Percentiles rank a stretch among this genome's conserved stretches.
phyloP scores from a whole-genome alignment of 35 echinoderm and acorn worm genomes.

The Apostichopus parvimensis region DNA sequence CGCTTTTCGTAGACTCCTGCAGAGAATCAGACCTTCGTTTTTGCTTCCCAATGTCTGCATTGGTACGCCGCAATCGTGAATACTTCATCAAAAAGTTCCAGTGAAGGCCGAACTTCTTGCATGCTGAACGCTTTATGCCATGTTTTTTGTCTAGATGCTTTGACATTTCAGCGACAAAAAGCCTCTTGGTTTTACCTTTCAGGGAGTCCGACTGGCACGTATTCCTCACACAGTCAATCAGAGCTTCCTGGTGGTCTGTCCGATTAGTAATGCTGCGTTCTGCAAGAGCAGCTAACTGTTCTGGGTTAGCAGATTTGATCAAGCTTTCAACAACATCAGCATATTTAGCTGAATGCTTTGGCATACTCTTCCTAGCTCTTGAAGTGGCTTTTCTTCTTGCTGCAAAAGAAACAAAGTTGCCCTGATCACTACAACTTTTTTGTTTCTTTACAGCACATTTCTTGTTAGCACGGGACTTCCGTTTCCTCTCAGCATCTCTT shows the following conservation, averaged over 20 bases:
- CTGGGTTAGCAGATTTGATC: background rate
- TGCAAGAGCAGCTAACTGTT: background rate
- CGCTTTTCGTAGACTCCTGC: background rate
- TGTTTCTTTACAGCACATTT: background rate
- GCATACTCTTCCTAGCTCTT: background rate
- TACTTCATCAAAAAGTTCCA: constrained; percentile 36
- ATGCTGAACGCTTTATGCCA: background rate
- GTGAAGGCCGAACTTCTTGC: background rate
- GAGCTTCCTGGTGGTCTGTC: background rate
- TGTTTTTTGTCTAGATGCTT: constrained; percentile 21
- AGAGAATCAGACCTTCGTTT: background rate
- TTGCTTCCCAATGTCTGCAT: background rate
- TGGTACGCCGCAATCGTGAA: background rate
- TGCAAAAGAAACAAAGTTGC: background rate
- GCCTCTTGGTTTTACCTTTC: background rate
- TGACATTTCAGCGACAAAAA: constrained; percentile 13
- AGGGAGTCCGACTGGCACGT: background rate
- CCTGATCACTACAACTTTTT: background rate
- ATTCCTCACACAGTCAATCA: constrained; percentile 10
- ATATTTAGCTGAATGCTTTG: background rate
- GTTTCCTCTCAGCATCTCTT: background rate
- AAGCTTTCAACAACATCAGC: background rate
- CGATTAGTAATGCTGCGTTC: background rate
- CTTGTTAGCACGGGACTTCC: background rate
- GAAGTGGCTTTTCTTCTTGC: background rate